phyloP scores from a whole-genome alignment of 2,113 vertebrate genomes.

The Seriola quinqueradiata region DNA sequence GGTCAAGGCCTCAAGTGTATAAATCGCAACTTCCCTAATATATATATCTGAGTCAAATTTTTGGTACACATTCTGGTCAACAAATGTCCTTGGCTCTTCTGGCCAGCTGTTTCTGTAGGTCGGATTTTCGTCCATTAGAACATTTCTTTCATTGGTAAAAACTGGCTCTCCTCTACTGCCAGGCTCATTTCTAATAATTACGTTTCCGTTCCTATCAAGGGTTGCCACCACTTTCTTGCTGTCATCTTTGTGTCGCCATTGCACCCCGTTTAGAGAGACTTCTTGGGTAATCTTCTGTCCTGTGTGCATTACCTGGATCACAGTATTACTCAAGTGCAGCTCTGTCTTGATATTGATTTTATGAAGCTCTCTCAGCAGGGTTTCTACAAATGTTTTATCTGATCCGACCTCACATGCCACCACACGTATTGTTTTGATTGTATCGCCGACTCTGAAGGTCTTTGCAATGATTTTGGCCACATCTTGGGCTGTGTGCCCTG shows the following conservation, averaged over 20 bases:
- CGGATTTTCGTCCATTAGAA: rapidly evolving
- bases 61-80: background rate
- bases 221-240: conserved; percentile 57
- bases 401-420: conserved; percentile 60
- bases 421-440: conserved; percentile 65
- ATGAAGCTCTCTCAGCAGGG: conserved; percentile 42
- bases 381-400: conserved; percentile 14
- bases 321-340: conserved; percentile 41
- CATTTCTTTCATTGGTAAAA: conserved; percentile 43
- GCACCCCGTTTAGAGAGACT: conserved; percentile 17
- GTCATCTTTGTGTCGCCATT: conserved; percentile 47
- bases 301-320: conserved; percentile 48
- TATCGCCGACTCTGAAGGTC: conserved; percentile 9
- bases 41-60: background rate
- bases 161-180: conserved; percentile 28
- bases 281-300: conserved; percentile 56
- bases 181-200: conserved; percentile 24
- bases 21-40: too few relatives aligned
- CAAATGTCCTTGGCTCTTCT: background rate
- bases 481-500: background rate
- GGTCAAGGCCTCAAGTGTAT: conserved; percentile 26
- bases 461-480: conserved; percentile 18
- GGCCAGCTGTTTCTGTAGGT: conserved; percentile 14
- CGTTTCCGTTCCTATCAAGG: conserved; percentile 21
- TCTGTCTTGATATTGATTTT: conserved; percentile 40